Evolutionary conservation across 2,113 vertebrate genomes (phyloP).

Genomic region (Oncorhynchus gorbuscha): DNA sequence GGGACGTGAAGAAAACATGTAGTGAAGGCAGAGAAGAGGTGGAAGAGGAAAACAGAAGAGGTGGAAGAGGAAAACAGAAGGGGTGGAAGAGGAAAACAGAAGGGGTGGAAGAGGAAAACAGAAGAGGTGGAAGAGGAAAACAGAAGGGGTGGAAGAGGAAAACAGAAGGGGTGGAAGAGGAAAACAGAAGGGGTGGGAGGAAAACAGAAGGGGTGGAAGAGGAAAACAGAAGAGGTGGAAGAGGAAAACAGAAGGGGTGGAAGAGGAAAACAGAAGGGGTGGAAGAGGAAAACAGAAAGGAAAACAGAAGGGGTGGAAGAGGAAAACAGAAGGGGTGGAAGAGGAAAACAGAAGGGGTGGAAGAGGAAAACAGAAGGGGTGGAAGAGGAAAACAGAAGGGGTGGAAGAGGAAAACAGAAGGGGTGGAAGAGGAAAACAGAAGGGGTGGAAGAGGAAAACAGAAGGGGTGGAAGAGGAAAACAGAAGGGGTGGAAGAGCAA

Average conservation of each 20-base stretch:
- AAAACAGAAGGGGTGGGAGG: too few relatives aligned
- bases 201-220: too few relatives aligned
- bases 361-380: slow-evolving; percentile 16
- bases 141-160: slow-evolving; percentile 7
- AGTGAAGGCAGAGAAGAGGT: slow-evolving; percentile 2
- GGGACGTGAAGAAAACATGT: slow-evolving; percentile 39
- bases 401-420: slow-evolving; percentile 13
- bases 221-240: too few relatives aligned
- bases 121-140: slow-evolving; percentile 10
- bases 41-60: slow-evolving; percentile 2
- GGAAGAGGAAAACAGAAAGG: too few relatives aligned
- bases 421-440: background rate
- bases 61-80: slow-evolving; percentile 13
- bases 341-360: too few relatives aligned
- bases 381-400: slow-evolving; percentile 4
- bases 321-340: background rate
- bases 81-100: slow-evolving; percentile 12
- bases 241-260: too few relatives aligned
- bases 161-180: too few relatives aligned
- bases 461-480: slow-evolving; percentile 5
- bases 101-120: slow-evolving; percentile 1
- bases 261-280: too few relatives aligned
- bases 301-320: too few relatives aligned
- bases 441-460: slow-evolving; percentile 1
- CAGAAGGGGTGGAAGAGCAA: too few relatives aligned